Conservation (phyloP, 2,113 vertebrate species). For the Meleagris gallopavo region DNA sequence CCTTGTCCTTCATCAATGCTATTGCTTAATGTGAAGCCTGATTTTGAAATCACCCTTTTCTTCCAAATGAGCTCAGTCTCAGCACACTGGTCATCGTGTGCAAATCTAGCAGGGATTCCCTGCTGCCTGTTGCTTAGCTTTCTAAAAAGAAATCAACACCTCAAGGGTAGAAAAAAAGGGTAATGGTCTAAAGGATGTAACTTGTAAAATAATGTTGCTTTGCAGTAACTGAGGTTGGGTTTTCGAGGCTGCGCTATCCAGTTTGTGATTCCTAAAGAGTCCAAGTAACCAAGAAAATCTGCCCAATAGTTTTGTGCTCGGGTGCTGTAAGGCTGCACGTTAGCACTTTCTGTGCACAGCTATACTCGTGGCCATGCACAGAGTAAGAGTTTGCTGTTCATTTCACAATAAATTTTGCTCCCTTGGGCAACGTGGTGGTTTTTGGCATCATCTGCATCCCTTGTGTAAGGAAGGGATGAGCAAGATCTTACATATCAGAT, state of each 20-base stretch:
- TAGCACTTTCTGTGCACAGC: neutral
- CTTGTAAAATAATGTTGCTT: neutral
- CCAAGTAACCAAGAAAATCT: neutral
- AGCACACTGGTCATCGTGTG: neutral
- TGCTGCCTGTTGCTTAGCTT: neutral
- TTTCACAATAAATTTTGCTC: neutral
- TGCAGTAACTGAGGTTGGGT: neutral
- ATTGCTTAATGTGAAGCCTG: neutral
- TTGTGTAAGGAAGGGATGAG: neutral
- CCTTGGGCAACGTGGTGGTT: neutral
- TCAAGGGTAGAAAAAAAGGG: neutral
- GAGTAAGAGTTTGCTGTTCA: neutral
- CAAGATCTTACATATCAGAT: neutral
- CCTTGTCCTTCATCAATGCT: neutral
- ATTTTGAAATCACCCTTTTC: conserved; percentile 1
- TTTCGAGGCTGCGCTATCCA: neutral
- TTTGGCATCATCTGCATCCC: rapidly evolving
- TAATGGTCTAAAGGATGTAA: neutral
- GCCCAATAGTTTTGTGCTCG: neutral
- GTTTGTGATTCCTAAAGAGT: neutral
- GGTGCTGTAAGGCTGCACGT: neutral
- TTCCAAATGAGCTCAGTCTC: neutral
- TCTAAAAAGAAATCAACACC: neutral
- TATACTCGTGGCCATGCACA: rapidly evolving
- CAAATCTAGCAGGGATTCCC: neutral